Evolutionary conservation across 2,113 vertebrate species (phyloP).

Genomic region (Cololabis saira): DNA sequence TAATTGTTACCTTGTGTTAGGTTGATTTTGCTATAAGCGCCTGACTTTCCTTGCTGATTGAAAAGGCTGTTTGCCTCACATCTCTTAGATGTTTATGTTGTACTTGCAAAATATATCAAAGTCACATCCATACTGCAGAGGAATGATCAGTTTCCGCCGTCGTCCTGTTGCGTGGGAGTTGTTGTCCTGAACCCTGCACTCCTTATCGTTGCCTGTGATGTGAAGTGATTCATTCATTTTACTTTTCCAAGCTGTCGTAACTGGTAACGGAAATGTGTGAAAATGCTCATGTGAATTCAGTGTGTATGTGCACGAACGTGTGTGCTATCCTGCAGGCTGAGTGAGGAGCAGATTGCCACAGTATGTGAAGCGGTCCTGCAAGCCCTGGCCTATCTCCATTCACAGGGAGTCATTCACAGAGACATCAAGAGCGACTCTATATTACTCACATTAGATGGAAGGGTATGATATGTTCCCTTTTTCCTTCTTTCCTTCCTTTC

Average conservation of each 20-base stretch:
- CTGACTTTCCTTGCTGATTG: conserved; percentile 5
- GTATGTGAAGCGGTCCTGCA: conserved; percentile 97
- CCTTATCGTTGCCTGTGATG: conserved; percentile 40
- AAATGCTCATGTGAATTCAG: conserved; percentile 51
- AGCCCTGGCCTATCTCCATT: conserved; percentile 95
- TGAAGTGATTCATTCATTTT: conserved; percentile 49
- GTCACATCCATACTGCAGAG: conserved; percentile 1
- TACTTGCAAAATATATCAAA: conserved; percentile 29
- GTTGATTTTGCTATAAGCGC: background rate
- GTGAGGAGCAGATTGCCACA: conserved; percentile 97
- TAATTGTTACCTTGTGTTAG: background rate
- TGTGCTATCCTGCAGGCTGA: conserved; percentile 83
- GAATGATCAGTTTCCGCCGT: conserved; percentile 24
- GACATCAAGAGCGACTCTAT: conserved; percentile 99
- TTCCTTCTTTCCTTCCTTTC: background rate
- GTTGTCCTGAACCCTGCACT: conserved; percentile 47
- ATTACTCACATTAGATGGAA: conserved; percentile 92
- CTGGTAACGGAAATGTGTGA: conserved; percentile 38
- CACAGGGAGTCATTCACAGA: conserved; percentile 97
- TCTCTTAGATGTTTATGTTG: conserved; percentile 11
- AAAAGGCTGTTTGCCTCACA: conserved; percentile 1
- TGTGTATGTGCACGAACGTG: conserved; percentile 12
- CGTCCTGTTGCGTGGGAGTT: conserved; percentile 44
- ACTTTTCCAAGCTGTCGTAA: conserved; percentile 19
- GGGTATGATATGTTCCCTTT: conserved; percentile 77